These are phyloP conservation scores for Perccottus glenii DNA, from an alignment of 2,113 vertebrate genomes.

Conservation along the genomic window DNA sequence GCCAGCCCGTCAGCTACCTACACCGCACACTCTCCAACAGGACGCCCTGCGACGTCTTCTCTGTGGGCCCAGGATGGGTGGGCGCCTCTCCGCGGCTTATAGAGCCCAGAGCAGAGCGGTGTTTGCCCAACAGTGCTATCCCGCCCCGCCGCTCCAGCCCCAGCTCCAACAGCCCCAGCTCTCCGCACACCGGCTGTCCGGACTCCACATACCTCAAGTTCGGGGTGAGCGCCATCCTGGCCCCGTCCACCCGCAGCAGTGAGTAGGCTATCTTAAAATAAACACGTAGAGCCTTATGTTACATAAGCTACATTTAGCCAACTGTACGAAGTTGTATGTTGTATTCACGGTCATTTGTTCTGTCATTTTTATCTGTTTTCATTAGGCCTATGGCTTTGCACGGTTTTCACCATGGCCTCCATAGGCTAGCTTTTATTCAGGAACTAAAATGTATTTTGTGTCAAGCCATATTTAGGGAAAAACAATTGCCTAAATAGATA, in stretches of 20 bases:
- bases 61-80: slow-evolving; percentile 12
- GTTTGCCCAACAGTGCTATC: slow-evolving; percentile 45
- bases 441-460: too few species aligned
- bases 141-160: slow-evolving; percentile 73
- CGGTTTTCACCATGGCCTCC: too few species aligned
- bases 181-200: slow-evolving; percentile 46
- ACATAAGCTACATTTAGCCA: too few species aligned
- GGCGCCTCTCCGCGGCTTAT: slow-evolving; percentile 70
- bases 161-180: slow-evolving; percentile 50
- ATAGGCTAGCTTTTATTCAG: too few species aligned
- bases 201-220: slow-evolving; percentile 92
- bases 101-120: slow-evolving; percentile 72
- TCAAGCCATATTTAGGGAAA: too few species aligned
- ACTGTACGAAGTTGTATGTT: too few species aligned
- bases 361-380: too few species aligned
- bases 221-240: slow-evolving; percentile 94
- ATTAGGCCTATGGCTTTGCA: too few species aligned
- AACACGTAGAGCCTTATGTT: too few species aligned
- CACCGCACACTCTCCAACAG: slow-evolving; percentile 78
- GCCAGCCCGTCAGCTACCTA: slow-evolving; percentile 82
- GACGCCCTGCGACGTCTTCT: slow-evolving; percentile 28
- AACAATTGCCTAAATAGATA: too few species aligned
- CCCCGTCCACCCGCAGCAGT: slow-evolving; percentile 87
- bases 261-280: slow-evolving; percentile 46
- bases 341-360: too few species aligned